Percentiles rank a stretch among this genome's conserved stretches.
These are phyloP conservation scores for Lacerta bilineata DNA, from an alignment of 2,797 vertebrate species.

Conservation along the genomic window DNA sequence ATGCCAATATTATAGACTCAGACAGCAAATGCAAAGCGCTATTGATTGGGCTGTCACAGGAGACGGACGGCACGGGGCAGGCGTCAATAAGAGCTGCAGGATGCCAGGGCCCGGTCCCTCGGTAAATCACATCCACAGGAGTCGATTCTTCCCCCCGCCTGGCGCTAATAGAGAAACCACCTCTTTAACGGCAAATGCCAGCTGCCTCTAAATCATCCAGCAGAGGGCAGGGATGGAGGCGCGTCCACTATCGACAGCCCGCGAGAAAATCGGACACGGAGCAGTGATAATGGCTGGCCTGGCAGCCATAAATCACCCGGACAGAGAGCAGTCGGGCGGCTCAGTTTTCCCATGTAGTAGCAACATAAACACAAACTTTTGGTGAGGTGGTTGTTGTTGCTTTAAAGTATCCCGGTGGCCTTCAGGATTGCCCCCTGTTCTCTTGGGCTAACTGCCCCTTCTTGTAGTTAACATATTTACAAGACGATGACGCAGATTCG, in stretches of 20 bases:
- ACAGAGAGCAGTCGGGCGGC: background rate
- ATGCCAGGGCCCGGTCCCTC: conserved; percentile 9
- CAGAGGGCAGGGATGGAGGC: conserved; percentile 12
- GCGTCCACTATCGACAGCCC: background rate
- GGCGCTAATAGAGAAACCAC: background rate
- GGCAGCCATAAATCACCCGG: background rate
- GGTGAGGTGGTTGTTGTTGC: background rate
- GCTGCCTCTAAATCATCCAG: conserved; percentile 16
- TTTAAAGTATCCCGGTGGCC: background rate
- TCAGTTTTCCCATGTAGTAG: background rate
- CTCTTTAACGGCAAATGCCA: conserved; percentile 14
- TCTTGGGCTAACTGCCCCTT: background rate
- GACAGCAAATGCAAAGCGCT: conserved; percentile 30
- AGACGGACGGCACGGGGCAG: conserved; percentile 30
- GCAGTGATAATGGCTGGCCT: background rate
- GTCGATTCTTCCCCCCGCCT: background rate
- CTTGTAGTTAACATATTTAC: background rate
- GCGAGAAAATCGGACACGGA: conserved; percentile 3
- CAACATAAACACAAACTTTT: too few relatives aligned
- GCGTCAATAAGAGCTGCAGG: conserved; percentile 21
- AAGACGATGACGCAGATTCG: too few relatives aligned
- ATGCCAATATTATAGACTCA: background rate
- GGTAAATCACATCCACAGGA: conserved; percentile 23
- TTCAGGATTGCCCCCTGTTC: background rate
- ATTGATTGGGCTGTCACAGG: conserved; percentile 35